Evolutionary conservation across 2,888 invertebrate species (phyloP).

Genomic region (Phyllotreta cruciferae): DNA sequence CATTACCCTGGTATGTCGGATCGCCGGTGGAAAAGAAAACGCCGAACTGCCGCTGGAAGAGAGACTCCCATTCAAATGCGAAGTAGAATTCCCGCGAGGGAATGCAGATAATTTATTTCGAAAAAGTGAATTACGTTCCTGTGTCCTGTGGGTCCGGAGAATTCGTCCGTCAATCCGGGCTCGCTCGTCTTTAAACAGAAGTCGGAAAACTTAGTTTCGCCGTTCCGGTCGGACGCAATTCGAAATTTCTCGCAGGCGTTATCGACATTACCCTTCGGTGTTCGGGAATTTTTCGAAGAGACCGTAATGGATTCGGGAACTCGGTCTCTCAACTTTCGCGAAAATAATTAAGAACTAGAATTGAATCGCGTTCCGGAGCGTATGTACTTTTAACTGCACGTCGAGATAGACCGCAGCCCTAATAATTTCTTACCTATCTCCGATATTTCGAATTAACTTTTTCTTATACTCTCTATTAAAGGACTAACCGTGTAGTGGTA

Average conservation of each 20-base stretch:
- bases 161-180: constrained; percentile 14
- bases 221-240: constrained; percentile 14
- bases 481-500: no score
- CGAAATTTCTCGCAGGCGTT: constrained; percentile 25
- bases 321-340: constrained; percentile 24
- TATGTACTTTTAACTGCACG: constrained; percentile 28
- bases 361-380: constrained; percentile 26
- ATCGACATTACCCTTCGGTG: constrained; percentile 26
- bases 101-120: constrained; percentile 19
- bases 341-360: constrained; percentile 32
- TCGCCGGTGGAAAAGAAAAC: background rate
- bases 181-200: constrained; percentile 20
- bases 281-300: constrained; percentile 27
- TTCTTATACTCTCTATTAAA: no score
- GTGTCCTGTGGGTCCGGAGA: constrained; percentile 20
- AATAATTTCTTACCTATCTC: no score
- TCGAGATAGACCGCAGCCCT: constrained; percentile 2
- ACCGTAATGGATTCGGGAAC: constrained; percentile 25
- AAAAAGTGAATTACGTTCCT: constrained; percentile 19
- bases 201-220: constrained; percentile 21
- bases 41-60: constrained; percentile 2
- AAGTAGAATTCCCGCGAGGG: constrained; percentile 18
- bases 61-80: background rate
- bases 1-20: background rate
- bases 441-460: no score